Base-by-base conservation (phyloP, 1,140 invertebrate genomes). In the Sitodiplosis mosellana region DNA sequence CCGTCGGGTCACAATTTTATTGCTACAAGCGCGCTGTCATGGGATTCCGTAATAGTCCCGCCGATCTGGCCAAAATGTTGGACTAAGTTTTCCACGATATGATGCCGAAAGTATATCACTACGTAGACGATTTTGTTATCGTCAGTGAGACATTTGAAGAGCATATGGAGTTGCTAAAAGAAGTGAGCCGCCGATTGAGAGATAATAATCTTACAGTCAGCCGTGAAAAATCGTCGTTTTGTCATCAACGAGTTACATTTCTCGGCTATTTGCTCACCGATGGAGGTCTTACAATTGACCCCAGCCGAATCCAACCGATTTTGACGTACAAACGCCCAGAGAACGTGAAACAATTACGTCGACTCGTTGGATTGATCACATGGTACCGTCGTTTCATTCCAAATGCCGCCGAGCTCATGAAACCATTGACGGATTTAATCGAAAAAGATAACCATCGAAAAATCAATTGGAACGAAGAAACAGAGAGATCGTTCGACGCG, bases 121-220 rank as follows among this genome's bases (percentile, higher is more conserved):
- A 71, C 47, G 22, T 74, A 0, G 71, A 74, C 53, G 71, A 76
- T 47, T 56, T 73, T 2, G 49, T 73, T 1, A 51, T 73, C 14
- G 56, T 59, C 21, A 56, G 53, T 1, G 48, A 55, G 6, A 59
- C 51, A 14, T 62, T 63, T 44, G 58, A 69, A 5, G 54, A 66
- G 14, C 69, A 74, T 49, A 47, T 72, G 0, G 19, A 49, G n/a
- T 47, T 64, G 19, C 33, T 72, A 1, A 15, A 37, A 40, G 36
- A 50, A 18, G 38, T 52, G 1, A 46, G 48, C 1, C 7, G 45
- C 7, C 46, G 36, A 19, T 19, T 54, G 6, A 42, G 43, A 2
- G 45, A 48, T 15, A 42, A 41, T 1, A 48, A 50, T 18, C 18
- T 48, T 2, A 45, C 41, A 2, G 50, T 49, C 1, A 53, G 48